phyloP scores from a whole-genome alignment of 2,113 vertebrate species.

The Dendrocopos noguchii region DNA sequence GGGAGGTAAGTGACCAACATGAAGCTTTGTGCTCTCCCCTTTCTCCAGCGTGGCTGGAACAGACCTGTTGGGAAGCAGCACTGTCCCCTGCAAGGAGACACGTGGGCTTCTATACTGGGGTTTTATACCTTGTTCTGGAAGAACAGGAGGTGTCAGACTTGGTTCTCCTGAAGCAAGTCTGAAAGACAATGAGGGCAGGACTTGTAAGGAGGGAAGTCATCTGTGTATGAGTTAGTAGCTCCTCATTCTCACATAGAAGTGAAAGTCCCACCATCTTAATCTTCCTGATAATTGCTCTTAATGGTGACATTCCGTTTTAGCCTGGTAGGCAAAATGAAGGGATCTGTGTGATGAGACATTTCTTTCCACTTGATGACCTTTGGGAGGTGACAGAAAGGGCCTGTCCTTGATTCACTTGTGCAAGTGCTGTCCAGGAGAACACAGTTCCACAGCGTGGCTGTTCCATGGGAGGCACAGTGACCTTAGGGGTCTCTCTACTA shows the following conservation, averaged over 20 bases:
- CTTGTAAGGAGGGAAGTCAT: neutral
- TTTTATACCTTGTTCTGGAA: neutral
- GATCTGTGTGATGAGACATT: neutral
- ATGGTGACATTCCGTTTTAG: neutral
- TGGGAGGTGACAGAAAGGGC: neutral
- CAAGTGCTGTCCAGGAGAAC: neutral
- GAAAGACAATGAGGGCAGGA: neutral
- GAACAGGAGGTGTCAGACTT: neutral
- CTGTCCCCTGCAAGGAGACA: too few species aligned
- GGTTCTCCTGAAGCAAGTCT: rapidly evolving
- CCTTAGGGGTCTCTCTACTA: neutral
- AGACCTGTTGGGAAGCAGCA: rapidly evolving
- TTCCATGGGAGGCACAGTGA: rapidly evolving
- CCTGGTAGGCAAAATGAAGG: neutral
- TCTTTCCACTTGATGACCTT: neutral
- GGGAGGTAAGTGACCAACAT: rapidly evolving
- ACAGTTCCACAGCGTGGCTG: neutral
- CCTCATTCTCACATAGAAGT: neutral
- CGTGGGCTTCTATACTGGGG: neutral
- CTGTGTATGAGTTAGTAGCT: neutral
- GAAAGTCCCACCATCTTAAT: neutral
- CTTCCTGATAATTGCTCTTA: neutral
- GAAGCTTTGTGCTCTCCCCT: neutral
- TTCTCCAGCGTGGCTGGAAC: rapidly evolving
- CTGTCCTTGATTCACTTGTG: neutral